A percentile compares a stretch with the other conserved stretches of the same genome.
Evolutionary conservation across 2,797 vertebrate genomes (phyloP).

Genomic region (Chaenodraco wilsoni): DNA sequence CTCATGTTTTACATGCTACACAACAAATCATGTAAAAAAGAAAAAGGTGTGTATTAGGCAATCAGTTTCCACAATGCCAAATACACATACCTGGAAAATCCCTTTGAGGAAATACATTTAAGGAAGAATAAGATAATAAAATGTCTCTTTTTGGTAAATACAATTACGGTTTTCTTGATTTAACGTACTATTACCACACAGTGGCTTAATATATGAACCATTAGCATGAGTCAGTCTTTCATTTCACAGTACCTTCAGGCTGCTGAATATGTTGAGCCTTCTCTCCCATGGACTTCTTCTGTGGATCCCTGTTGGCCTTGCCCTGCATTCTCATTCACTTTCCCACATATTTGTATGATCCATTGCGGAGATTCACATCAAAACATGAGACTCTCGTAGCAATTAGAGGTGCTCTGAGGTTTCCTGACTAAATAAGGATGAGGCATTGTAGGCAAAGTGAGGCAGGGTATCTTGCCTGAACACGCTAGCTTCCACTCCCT

Average conservation of each 20-base stretch:
- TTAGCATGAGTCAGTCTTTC: background rate
- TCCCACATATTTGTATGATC: constrained; percentile 10
- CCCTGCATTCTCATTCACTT: constrained; percentile 53
- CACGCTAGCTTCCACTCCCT: constrained; percentile 62
- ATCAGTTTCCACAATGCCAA: constrained; percentile 13
- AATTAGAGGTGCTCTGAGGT: background rate
- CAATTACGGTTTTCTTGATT: background rate
- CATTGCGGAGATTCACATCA: constrained; percentile 7
- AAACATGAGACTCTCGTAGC: constrained; percentile 1
- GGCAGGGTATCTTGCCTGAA: constrained; percentile 52
- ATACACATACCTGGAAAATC: background rate
- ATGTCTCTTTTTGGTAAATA: background rate
- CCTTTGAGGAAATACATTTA: background rate
- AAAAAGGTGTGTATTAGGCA: constrained; percentile 8
- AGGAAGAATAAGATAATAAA: background rate
- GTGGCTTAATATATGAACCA: background rate
- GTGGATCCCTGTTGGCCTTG: constrained; percentile 18
- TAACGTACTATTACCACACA: background rate
- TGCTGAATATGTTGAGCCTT: constrained; percentile 10
- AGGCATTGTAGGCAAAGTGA: constrained; percentile 33
- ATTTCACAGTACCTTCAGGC: constrained; percentile 59
- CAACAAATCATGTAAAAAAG: background rate
- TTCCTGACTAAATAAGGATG: constrained; percentile 13
- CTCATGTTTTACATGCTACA: background rate
- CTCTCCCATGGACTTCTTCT: constrained; percentile 13